A percentile compares a stretch with the other conserved stretches of the same genome.
phyloP scores from a whole-genome alignment of 2,797 vertebrate species.

The Phataginus tricuspis region DNA sequence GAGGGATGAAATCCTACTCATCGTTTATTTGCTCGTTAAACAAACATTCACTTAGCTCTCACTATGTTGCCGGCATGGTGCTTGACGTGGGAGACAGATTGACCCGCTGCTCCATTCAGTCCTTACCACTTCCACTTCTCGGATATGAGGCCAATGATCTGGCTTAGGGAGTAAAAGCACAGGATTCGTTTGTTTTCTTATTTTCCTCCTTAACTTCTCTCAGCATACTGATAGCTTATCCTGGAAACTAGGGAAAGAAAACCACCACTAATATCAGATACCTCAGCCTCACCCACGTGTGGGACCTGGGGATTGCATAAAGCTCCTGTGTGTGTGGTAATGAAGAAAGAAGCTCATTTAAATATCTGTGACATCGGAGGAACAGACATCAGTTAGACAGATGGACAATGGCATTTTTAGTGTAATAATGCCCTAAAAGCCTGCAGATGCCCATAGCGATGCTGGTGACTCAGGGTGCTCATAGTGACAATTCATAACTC shows the following conservation, averaged over 20 bases:
- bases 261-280: neutral
- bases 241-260: neutral
- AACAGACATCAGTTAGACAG: constrained; percentile 20
- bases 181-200: neutral
- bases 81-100: neutral
- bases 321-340: neutral
- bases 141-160: neutral
- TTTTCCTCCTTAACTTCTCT: neutral
- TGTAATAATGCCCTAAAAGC: constrained; percentile 30
- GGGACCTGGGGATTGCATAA: neutral
- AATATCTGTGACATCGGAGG: constrained; percentile 44
- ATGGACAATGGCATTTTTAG: constrained; percentile 60
- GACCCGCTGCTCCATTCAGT: neutral
- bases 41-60: neutral
- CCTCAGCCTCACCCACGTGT: neutral
- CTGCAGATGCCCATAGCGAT: constrained; percentile 29
- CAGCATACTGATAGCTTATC: neutral
- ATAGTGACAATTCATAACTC: constrained; percentile 70
- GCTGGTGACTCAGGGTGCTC: constrained; percentile 61
- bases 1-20: neutral
- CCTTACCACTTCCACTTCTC: neutral
- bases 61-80: neutral
- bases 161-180: neutral
- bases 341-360: constrained; percentile 40
- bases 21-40: neutral